A percentile compares a stretch with the other conserved stretches of the same genome.
Evolutionary conservation across 2,113 vertebrate species (phyloP).

Genomic region (Cheilinus undulatus): DNA sequence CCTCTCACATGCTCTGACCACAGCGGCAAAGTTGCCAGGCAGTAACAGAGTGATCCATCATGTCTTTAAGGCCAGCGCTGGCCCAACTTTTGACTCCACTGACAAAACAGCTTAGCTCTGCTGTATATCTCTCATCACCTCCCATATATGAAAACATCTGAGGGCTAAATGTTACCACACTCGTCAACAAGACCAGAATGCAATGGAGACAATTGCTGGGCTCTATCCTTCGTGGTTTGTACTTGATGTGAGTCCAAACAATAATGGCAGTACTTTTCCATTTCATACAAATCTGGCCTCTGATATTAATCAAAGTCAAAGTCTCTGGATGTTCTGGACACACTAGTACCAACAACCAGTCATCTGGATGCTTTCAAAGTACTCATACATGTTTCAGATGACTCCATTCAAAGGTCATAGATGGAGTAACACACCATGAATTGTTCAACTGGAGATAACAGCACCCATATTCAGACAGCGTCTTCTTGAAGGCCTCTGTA

Average conservation of each 20-base stretch:
- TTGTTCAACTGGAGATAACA: not conserved
- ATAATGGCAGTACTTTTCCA: slow-evolving; percentile 44
- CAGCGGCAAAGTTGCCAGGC: slow-evolving; percentile 3
- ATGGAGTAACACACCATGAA: not conserved
- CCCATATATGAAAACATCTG: slow-evolving; percentile 23
- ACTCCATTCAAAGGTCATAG: not conserved
- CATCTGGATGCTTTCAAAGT: not conserved
- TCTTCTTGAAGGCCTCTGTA: not conserved
- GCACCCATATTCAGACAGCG: not conserved
- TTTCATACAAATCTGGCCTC: slow-evolving; percentile 15
- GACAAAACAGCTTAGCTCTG: slow-evolving; percentile 40
- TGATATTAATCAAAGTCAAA: not conserved
- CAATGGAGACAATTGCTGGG: not conserved
- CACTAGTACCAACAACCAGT: not conserved
- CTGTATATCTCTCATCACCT: slow-evolving; percentile 59
- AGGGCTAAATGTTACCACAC: slow-evolving; percentile 47
- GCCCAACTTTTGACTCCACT: slow-evolving; percentile 41
- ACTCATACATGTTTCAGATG: not conserved
- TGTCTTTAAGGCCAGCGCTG: slow-evolving; percentile 19
- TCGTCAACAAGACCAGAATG: slow-evolving; percentile 15
- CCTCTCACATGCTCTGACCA: slow-evolving; percentile 7
- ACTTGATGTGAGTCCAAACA: slow-evolving; percentile 28
- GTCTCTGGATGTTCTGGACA: not conserved
- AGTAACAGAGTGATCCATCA: slow-evolving; percentile 35
- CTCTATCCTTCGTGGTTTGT: slow-evolving; percentile 10